Conservation (phyloP, 2,888 invertebrate species). For the Nephrotoma appendiculata region DNA sequence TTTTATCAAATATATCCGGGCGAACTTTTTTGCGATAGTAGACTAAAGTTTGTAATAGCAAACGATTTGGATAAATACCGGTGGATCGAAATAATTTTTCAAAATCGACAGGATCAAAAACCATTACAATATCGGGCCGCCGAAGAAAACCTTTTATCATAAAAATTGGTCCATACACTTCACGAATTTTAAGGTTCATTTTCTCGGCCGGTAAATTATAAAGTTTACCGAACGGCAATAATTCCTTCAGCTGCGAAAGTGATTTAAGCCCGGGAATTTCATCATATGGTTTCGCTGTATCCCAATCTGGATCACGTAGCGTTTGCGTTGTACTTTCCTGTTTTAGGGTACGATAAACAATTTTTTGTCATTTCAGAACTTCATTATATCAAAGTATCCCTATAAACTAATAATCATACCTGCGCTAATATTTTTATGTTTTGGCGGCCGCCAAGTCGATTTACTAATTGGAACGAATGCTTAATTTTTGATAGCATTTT, state of each 20-base stretch:
- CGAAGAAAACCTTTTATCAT: slow-evolving; percentile 7
- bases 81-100: slow-evolving; percentile 9
- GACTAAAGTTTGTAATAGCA: slow-evolving; percentile 4
- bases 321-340: background rate
- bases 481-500: background rate
- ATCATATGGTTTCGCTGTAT: slow-evolving; percentile 18
- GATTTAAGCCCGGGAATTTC: slow-evolving; percentile 18
- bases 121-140: slow-evolving; percentile 7
- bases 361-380: background rate
- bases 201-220: background rate
- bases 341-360: background rate
- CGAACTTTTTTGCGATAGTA: slow-evolving; percentile 6
- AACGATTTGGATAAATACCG: slow-evolving; percentile 8
- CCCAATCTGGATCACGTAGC: slow-evolving; percentile 18
- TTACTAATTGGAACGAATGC: background rate
- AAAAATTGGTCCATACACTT: slow-evolving; percentile 8
- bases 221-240: slow-evolving; percentile 21
- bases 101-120: slow-evolving; percentile 8
- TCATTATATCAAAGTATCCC: background rate
- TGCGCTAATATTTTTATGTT: background rate
- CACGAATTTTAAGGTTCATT: background rate
- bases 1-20: slow-evolving; percentile 15
- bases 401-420: background rate
- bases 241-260: slow-evolving; percentile 13
- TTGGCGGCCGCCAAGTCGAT: background rate